These are phyloP conservation scores for Rhodophaea formosa DNA, from an alignment of 2,888 invertebrate genomes.

Conservation along the genomic window DNA sequence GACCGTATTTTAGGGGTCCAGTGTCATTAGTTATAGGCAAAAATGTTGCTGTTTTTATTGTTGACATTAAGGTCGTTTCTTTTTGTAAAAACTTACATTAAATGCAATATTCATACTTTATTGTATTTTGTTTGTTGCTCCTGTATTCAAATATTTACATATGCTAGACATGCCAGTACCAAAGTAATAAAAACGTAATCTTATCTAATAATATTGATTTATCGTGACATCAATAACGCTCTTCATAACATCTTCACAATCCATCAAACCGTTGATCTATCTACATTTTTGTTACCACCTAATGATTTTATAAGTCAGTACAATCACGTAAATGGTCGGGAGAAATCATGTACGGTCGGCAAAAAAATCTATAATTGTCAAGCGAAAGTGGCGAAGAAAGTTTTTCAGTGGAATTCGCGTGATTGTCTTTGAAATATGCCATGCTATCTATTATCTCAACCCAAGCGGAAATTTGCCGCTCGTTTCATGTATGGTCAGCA, in stretches of 20 bases:
- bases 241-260: neutral
- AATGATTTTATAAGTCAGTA: conserved; percentile 17
- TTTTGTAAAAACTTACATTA: too few species aligned
- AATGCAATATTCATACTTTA: too few species aligned
- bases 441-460: conserved; percentile 11
- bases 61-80: too few species aligned
- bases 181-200: too few species aligned
- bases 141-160: too few species aligned
- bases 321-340: conserved; percentile 22
- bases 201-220: neutral
- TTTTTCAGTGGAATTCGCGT: conserved; percentile 15
- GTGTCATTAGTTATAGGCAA: too few species aligned
- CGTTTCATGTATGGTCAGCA: neutral
- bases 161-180: too few species aligned
- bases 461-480: conserved; percentile 9
- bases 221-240: neutral
- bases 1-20: too few species aligned
- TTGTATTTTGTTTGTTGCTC: too few species aligned
- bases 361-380: conserved; percentile 17
- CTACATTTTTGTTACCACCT: conserved; percentile 2
- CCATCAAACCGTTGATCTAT: neutral
- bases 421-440: conserved; percentile 3
- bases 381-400: conserved; percentile 19
- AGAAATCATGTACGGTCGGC: conserved; percentile 26
- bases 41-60: too few species aligned